phyloP scores from a whole-genome alignment of 2,888 invertebrate species.

The Drosophila acutilabella region DNA sequence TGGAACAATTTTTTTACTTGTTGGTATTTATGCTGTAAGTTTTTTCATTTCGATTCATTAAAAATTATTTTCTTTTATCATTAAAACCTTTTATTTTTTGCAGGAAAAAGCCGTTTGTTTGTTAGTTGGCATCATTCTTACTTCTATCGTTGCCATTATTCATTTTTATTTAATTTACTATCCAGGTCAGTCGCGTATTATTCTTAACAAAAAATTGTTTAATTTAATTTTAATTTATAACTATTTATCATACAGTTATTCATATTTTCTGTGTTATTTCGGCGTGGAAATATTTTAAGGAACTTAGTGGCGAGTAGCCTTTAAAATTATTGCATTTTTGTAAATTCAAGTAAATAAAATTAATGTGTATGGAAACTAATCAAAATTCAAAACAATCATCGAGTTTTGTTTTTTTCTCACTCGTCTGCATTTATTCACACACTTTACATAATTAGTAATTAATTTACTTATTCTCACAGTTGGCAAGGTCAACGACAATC shows the following conservation, averaged over 20 bases:
- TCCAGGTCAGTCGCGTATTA: too few species aligned
- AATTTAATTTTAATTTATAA: too few species aligned
- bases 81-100: too few species aligned
- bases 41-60: not conserved
- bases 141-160: not conserved
- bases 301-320: too few species aligned
- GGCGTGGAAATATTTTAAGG: too few species aligned
- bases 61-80: not conserved
- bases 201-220: too few species aligned
- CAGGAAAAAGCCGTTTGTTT: not conserved
- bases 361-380: too few species aligned
- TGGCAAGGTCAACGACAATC: not conserved
- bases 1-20: conserved; percentile 15
- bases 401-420: not conserved
- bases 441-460: conserved; percentile 29
- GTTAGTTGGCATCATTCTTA: not conserved
- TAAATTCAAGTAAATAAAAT: too few species aligned
- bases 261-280: too few species aligned
- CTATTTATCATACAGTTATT: too few species aligned
- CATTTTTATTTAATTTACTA: conserved; percentile 2
- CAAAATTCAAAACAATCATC: too few species aligned
- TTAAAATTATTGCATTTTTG: too few species aligned
- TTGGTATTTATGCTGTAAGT: conserved; percentile 20
- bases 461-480: conserved; percentile 33
- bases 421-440: conserved; percentile 14